Conservation (phyloP, 2,113 vertebrate species). For the Chelonoidis abingdonii region DNA sequence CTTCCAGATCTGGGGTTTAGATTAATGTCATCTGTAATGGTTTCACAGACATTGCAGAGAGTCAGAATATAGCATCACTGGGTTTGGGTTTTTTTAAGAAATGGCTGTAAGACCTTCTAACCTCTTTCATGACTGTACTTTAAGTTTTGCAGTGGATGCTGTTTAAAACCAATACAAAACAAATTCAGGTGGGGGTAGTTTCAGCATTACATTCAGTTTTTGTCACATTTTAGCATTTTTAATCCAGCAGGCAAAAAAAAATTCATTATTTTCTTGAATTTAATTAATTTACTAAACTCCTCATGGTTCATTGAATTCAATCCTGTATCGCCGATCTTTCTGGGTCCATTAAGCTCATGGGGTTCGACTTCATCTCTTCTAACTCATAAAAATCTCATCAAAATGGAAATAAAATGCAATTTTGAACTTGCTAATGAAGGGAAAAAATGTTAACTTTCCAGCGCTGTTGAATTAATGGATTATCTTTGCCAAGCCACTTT, state of each 20-base stretch:
- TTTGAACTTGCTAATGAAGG: conserved; percentile 81
- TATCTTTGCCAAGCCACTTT: conserved; percentile 66
- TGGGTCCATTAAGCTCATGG: conserved; percentile 80
- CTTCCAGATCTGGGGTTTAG: neutral
- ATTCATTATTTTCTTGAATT: conserved; percentile 82
- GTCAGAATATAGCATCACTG: conserved; percentile 7
- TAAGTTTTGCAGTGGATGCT: conserved; percentile 43
- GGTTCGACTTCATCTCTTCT: conserved; percentile 78
- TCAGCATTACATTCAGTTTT: conserved; percentile 69
- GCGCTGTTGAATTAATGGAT: conserved; percentile 76
- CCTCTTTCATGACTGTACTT: neutral
- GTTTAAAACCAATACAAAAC: conserved; percentile 58
- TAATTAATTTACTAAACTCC: conserved; percentile 83
- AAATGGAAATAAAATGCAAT: conserved; percentile 85
- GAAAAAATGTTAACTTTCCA: conserved; percentile 70
- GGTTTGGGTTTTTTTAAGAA: neutral
- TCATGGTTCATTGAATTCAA: conserved; percentile 79
- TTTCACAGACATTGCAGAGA: neutral
- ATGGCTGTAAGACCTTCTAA: neutral
- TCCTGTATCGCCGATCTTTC: conserved; percentile 80
- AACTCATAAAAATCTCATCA: conserved; percentile 85
- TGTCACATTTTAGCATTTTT: conserved; percentile 76
- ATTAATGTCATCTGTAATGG: neutral
- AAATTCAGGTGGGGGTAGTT: conserved; percentile 39
- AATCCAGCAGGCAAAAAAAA: conserved; percentile 72